Evolutionary conservation across 2,888 invertebrate species (phyloP).

Genomic region (Notodonta dromedarius): DNA sequence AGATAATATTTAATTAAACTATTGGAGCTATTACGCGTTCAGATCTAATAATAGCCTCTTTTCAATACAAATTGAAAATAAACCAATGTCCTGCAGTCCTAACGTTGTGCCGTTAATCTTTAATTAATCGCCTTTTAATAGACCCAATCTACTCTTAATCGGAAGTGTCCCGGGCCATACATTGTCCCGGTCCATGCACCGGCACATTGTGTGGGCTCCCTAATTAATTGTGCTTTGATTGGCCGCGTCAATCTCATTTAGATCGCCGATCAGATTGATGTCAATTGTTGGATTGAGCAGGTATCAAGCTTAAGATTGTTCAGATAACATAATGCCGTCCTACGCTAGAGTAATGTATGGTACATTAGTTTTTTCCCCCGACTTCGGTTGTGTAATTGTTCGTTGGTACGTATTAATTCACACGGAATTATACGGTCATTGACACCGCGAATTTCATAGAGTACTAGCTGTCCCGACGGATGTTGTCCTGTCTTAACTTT

Average conservation of each 20-base stretch:
- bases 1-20: too few species aligned
- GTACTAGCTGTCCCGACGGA: too few species aligned
- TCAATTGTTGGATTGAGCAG: slow-evolving; percentile 56
- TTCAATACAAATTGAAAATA: too few species aligned
- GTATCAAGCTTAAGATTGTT: slow-evolving; percentile 62
- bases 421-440: too few species aligned
- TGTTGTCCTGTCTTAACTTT: too few species aligned
- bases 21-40: too few species aligned
- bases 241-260: slow-evolving; percentile 52
- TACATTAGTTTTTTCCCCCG: neutral
- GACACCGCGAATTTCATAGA: slow-evolving; percentile 1
- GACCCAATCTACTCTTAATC: slow-evolving; percentile 15
- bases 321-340: slow-evolving; percentile 35
- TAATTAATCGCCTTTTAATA: neutral
- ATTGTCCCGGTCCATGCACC: slow-evolving; percentile 5
- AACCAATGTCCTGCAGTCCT: neutral
- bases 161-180: slow-evolving; percentile 4
- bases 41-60: too few species aligned
- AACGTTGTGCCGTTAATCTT: neutral
- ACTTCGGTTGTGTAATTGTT: neutral
- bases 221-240: slow-evolving; percentile 74
- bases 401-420: too few species aligned
- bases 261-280: slow-evolving; percentile 42
- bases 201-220: slow-evolving; percentile 26
- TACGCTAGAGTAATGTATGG: slow-evolving; percentile 1